Evolutionary conservation across 1,140 invertebrate genomes (phyloP).

Genomic region (Araneus ventricosus): DNA sequence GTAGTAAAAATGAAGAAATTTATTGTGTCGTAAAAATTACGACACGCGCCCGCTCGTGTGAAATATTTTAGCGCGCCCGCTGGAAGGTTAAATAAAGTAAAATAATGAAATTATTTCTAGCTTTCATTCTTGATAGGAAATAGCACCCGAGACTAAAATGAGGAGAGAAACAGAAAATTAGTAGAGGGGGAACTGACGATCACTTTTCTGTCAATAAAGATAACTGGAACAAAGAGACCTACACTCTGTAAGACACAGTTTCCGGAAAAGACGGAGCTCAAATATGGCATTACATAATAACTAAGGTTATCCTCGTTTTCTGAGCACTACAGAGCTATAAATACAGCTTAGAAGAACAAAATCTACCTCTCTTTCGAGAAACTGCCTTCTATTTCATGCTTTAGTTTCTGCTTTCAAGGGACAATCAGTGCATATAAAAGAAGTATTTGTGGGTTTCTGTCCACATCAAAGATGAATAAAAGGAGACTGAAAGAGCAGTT

Average conservation of each 20-base stretch:
- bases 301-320: not conserved
- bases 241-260: not conserved
- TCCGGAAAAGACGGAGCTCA: not conserved
- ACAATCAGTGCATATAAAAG: not conserved
- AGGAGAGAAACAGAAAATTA: not conserved
- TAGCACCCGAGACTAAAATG: no score
- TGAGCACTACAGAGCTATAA: not conserved
- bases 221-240: not conserved
- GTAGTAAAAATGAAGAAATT: no score
- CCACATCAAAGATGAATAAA: not conserved
- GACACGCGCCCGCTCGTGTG: no score
- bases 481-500: no score
- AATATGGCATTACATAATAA: conserved; percentile 18
- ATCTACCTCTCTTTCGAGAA: not conserved
- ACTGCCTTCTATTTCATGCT: not conserved
- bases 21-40: no score
- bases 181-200: not conserved
- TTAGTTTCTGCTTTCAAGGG: not conserved
- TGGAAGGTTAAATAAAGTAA: no score
- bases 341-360: not conserved
- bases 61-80: no score
- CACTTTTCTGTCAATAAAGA: not conserved
- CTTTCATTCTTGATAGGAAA: no score
- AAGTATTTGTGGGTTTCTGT: not conserved
- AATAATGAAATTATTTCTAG: no score